Evolutionary conservation across 2,888 invertebrate genomes (phyloP).

Genomic region (Machimus atricapillus): DNA sequence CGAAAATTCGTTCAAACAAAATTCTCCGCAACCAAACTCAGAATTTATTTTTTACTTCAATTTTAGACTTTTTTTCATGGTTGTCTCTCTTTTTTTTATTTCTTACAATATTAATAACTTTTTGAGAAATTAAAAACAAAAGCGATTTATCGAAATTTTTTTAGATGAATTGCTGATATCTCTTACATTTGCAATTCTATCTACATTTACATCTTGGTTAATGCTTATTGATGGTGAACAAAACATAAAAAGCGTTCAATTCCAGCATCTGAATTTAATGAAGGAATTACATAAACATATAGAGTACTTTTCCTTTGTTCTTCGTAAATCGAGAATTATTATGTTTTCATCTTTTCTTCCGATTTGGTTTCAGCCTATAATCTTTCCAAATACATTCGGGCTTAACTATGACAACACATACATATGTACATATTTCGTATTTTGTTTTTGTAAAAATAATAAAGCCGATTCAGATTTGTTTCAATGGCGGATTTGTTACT

Average conservation of each 20-base stretch:
- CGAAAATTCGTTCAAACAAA: no score
- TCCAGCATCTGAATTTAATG: neutral
- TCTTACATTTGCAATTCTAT: neutral
- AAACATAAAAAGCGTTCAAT: neutral
- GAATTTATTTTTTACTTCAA: no score
- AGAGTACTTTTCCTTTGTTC: neutral
- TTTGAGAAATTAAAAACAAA: no score
- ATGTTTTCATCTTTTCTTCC: neutral
- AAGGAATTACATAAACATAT: neutral
- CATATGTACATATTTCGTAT: neutral
- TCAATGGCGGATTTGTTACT: neutral
- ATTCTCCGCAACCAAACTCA: no score
- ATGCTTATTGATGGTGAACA: neutral
- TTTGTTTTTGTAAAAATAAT: neutral
- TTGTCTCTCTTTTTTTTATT: no score
- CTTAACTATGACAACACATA: neutral
- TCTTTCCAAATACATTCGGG: neutral
- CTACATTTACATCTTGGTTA: neutral
- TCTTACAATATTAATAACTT: no score
- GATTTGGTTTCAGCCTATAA: neutral
- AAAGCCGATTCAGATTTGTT: neutral
- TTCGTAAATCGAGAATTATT: neutral
- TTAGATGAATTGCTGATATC: neutral
- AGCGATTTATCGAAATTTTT: no score
- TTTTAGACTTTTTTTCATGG: no score